phyloP scores from a whole-genome alignment of 2,113 vertebrate genomes.

The Odocoileus hemionus region DNA sequence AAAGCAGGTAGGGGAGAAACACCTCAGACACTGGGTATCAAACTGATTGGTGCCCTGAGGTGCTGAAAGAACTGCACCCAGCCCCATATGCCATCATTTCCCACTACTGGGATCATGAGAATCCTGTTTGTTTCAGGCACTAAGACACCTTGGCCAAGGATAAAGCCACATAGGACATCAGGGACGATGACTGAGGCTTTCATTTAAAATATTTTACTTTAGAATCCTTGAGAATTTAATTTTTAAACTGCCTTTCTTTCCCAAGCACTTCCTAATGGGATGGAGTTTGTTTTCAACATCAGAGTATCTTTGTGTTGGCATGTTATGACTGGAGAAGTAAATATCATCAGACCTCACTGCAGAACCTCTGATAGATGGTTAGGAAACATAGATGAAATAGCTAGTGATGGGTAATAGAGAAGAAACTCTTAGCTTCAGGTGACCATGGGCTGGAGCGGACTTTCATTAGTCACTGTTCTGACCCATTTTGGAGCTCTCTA shows the following conservation, averaged over 20 bases:
- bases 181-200: not conserved
- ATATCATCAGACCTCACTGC: not conserved
- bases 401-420: fast-evolving
- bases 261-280: not conserved
- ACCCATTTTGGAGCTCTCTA: not conserved
- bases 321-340: not conserved
- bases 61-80: not conserved
- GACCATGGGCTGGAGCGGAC: not conserved
- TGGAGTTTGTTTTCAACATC: not conserved
- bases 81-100: too few relatives aligned
- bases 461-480: not conserved
- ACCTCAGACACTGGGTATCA: not conserved
- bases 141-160: not conserved
- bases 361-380: not conserved
- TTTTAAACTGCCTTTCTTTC: not conserved
- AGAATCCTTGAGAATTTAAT: not conserved
- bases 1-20: not conserved
- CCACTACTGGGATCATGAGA: fast-evolving
- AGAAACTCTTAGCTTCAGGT: not conserved
- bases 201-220: not conserved
- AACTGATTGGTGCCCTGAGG: not conserved
- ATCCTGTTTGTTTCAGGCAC: not conserved
- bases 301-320: not conserved
- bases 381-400: not conserved
- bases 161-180: not conserved